phyloP scores from a whole-genome alignment of 92 coral and sea anemone species.

The Zoanthus solanderi region DNA sequence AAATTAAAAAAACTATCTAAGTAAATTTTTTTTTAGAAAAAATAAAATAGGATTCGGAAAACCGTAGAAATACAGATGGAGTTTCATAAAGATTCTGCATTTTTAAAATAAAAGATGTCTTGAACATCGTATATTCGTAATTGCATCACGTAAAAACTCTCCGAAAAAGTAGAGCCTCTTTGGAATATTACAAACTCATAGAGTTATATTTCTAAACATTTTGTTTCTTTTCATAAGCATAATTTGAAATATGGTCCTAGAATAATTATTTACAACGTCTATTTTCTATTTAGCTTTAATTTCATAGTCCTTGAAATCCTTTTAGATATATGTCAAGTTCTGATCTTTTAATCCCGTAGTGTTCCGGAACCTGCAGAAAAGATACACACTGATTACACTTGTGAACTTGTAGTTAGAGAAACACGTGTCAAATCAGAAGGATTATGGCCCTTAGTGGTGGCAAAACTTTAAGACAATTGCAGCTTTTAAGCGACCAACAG shows the following conservation, averaged over 20 bases:
- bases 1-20: conserved; percentile 13
- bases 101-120: conserved; percentile 35
- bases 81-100: conserved; percentile 15
- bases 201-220: conserved; percentile 25
- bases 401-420: conserved; percentile 9
- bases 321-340: conserved; percentile 91
- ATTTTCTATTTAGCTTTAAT: conserved; percentile 30
- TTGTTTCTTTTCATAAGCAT: conserved; percentile 40
- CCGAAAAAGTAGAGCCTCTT: conserved; percentile 24
- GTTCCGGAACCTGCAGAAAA: conserved; percentile 76
- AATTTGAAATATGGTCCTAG: conserved; percentile 45
- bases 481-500: conserved; percentile 24
- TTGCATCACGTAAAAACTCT: background rate
- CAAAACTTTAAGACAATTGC: conserved; percentile 15
- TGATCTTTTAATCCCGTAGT: conserved; percentile 91
- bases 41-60: background rate
- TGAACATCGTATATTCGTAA: background rate
- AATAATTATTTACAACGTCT: conserved; percentile 42
- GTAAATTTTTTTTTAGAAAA: conserved; percentile 15
- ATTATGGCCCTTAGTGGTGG: conserved; percentile 29
- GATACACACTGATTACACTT: background rate
- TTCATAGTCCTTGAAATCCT: conserved; percentile 79
- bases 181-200: conserved; percentile 32
- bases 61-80: background rate
- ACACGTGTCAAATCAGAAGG: conserved; percentile 30